Base-by-base conservation (phyloP, 2,888 invertebrate genomes). In the Arge pagana region DNA sequence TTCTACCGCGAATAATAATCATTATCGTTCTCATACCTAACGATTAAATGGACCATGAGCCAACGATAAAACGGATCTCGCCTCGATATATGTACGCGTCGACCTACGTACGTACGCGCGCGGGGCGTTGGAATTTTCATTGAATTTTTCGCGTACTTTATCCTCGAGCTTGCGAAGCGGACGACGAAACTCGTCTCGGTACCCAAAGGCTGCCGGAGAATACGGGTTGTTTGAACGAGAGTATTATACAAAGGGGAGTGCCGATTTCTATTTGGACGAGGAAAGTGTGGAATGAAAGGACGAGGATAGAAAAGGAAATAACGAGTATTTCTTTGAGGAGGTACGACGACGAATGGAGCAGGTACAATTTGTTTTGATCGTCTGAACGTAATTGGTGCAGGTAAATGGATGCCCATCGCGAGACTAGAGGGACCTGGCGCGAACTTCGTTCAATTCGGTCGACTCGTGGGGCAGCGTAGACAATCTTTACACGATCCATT, bases 181-280 rank as follows among this genome's bases (percentile, higher is more conserved):
- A 23, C 23, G 24, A 42, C 30, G n/a, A 30, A 19, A 37, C 37
- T 19, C 30, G 24, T 28, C 30, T 23, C 15, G 30, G 23, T n/a
- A 35, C 19, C 10, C 33, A 33, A 45, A 35, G 45, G 45, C 19
- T 45, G 45, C 45, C 23, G n/a, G 55, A 54, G 56, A 59, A 55
- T 55, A 55, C 55, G 56, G 55, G 54, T 54, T 57, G 56, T 60
- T 57, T 59, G 57, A 62, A 62, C 62, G 57, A 57, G 53, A 54
- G 56, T 60, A 62, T 62, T 62, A 62, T 62, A 62, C 62, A 51
- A 57, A 50, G 56, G 58, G 58, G 57, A 60, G 60, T 62, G 60
- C 54, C 56, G 62, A 62, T 62, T 56, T 62, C 62, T 62, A 56
- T 60, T 62, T 62, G 57, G 58, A 62, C 53, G 61, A 59, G 53